These are phyloP conservation scores for Parelbella ahira DNA, from an alignment of 2,888 invertebrate genomes.

Conservation along the genomic window DNA sequence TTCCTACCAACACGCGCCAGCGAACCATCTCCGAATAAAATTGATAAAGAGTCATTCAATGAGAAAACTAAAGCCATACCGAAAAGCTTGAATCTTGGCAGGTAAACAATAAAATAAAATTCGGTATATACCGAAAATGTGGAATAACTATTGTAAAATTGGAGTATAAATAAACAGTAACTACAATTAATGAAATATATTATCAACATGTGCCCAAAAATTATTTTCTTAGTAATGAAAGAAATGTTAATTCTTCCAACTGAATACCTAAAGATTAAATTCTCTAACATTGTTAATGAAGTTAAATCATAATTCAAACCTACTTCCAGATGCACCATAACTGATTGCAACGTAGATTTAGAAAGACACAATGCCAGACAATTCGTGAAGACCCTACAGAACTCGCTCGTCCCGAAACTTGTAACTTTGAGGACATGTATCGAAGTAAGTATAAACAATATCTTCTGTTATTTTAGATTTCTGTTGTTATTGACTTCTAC, in stretches of 20 bases:
- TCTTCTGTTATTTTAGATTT: too few relatives aligned
- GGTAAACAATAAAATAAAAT: too few relatives aligned
- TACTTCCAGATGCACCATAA: conserved; percentile 63
- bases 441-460: conserved; percentile 79
- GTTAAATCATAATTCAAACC: too few relatives aligned
- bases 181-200: too few relatives aligned
- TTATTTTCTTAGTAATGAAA: too few relatives aligned
- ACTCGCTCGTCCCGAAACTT: conserved; percentile 88
- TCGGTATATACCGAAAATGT: too few relatives aligned
- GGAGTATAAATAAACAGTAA: too few relatives aligned
- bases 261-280: too few relatives aligned
- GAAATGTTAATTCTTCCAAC: too few relatives aligned
- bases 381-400: conserved; percentile 88
- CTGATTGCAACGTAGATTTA: conserved; percentile 88
- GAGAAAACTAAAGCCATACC: conserved; percentile 62
- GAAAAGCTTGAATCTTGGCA: conserved; percentile 70
- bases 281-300: too few relatives aligned
- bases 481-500: too few relatives aligned
- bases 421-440: conserved; percentile 88
- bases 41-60: conserved; percentile 40
- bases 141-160: background rate
- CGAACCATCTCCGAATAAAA: conserved; percentile 47
- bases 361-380: conserved; percentile 93
- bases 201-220: too few relatives aligned
- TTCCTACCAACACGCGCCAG: conserved; percentile 68